Conservation (phyloP, 2,113 vertebrate species). For the Mus spicilegus region DNA sequence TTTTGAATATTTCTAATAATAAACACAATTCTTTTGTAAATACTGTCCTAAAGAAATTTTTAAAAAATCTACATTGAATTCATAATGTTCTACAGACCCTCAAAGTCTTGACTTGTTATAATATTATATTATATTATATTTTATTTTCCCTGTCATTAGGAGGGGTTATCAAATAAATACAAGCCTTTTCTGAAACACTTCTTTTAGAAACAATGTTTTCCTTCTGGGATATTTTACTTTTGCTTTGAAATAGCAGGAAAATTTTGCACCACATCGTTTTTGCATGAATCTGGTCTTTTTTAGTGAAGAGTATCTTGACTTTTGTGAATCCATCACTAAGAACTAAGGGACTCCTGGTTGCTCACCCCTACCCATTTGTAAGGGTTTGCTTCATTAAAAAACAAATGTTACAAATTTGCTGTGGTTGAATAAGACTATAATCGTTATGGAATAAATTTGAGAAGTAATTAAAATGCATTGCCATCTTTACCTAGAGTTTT, state of each 20-base stretch:
- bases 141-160: neutral
- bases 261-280: neutral
- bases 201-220: neutral
- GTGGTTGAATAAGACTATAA: slow-evolving; percentile 18
- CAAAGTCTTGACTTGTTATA: neutral
- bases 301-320: neutral
- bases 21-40: slow-evolving; percentile 18
- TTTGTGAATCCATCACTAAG: neutral
- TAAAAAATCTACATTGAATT: neutral
- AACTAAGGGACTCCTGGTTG: neutral
- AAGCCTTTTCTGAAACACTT: neutral
- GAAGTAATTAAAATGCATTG: slow-evolving; percentile 35
- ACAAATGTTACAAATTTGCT: neutral
- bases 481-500: neutral
- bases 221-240: neutral
- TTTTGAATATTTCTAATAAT: neutral
- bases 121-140: neutral
- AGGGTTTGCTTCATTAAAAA: neutral
- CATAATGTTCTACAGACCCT: neutral
- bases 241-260: neutral
- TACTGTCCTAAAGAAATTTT: neutral
- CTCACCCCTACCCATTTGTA: neutral
- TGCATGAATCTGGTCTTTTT: neutral
- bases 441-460: neutral
- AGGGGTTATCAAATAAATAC: neutral